Evolutionary conservation across 1,140 invertebrate species (phyloP), one percentile per base, ranked within the genome.

Genomic region (Eumaeus atala): DNA sequence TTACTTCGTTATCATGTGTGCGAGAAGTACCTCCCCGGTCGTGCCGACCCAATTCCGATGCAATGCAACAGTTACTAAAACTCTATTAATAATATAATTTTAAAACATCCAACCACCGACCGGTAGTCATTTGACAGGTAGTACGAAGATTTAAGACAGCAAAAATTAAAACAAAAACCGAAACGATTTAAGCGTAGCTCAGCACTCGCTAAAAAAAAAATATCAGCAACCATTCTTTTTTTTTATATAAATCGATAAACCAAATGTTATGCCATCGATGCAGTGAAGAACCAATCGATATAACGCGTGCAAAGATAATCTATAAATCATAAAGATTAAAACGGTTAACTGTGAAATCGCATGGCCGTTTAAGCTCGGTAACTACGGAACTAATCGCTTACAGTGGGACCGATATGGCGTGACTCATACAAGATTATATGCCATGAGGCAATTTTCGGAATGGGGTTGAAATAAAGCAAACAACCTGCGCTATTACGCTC

Each of bases 311-410:
- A 66, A 48, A 60, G 62, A 64, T 59, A 58, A 72, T 58, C 61
- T 58, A 65, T 73, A 70, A 73, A 64, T 70, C 66, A 71, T 49
- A 58, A 37, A 62, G 59, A 70, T 70, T 70, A 67, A 68, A 59
- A 72, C 63, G 61, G 64, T 58, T 54, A 54, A 61, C 67, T 67
- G 67, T 76, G 70, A 75, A 75, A 74, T 76, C 59, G 60, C 59
- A 44, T 9, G 40, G 58, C 66, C 64, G 61, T 61, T 59, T 64
- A 49, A 59, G 57, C 59, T 49, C 58, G 55, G 62, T 63, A 64
- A 65, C 49, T 52, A 64, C 70, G 75, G 64, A 75, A 74, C 73
- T 58, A 67, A 76, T 76, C 66, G 61, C 61, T 70, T 72, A 63
- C 58, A 55, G 54, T 48, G 54, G 42, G 37, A 16, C 51, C 47